Evolutionary conservation across 1,140 invertebrate genomes (phyloP).

Genomic region (Amyelois transitella): DNA sequence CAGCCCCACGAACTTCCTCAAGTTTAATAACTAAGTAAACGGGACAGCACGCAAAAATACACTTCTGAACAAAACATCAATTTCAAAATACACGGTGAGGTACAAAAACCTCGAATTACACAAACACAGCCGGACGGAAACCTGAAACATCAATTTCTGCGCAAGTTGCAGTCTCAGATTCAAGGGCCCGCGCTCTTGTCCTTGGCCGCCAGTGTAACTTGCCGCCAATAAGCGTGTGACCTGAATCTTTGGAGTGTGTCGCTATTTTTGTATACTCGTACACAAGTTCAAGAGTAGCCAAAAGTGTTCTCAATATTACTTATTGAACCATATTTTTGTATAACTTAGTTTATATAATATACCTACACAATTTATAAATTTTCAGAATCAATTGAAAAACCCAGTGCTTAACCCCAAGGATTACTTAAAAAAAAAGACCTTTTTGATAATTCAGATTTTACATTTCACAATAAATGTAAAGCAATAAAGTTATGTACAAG

Average conservation of each 20-base stretch:
- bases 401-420: too few species aligned
- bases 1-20: too few species aligned
- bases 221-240: constrained; percentile 57
- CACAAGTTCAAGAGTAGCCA: constrained; percentile 40
- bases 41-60: background rate
- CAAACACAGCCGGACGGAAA: constrained; percentile 5
- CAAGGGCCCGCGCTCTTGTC: constrained; percentile 20
- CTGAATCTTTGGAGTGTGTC: constrained; percentile 35
- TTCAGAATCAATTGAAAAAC: too few species aligned
- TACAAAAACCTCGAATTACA: background rate
- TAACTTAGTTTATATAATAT: too few species aligned
- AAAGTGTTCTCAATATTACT: background rate
- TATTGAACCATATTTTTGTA: background rate
- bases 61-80: background rate
- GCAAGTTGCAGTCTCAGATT: background rate
- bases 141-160: constrained; percentile 10
- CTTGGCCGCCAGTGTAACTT: constrained; percentile 47
- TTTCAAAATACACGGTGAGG: background rate
- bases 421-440: too few species aligned
- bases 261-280: constrained; percentile 52
- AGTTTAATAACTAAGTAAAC: background rate
- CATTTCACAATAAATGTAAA: too few species aligned
- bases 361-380: too few species aligned
- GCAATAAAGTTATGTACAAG: too few species aligned
- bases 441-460: too few species aligned